These are phyloP conservation scores for Leptopilina clavipes DNA, from an alignment of 1,140 invertebrate species.

Conservation along the genomic window DNA sequence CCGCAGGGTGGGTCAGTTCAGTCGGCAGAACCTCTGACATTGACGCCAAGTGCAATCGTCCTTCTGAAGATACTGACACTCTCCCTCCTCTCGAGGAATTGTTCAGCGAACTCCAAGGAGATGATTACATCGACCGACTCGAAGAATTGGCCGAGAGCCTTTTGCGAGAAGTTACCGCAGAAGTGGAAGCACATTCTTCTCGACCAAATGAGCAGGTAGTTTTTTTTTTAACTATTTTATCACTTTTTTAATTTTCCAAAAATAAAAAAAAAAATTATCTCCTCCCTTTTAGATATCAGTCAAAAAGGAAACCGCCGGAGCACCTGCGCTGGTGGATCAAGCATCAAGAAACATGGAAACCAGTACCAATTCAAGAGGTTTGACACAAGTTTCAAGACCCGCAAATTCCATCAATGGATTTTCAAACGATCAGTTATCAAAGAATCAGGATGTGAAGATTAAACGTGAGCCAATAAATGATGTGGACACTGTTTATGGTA, in stretches of 20 bases:
- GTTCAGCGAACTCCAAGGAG: conserved; percentile 80
- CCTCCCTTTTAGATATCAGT: conserved; percentile 50
- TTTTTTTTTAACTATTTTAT: too few relatives aligned
- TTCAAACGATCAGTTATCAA: neutral
- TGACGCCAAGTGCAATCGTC: conserved; percentile 69
- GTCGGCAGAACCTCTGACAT: conserved; percentile 75
- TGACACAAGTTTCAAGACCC: conserved; percentile 43
- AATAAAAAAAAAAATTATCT: neutral
- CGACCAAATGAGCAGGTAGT: conserved; percentile 76
- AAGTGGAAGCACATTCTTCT: conserved; percentile 80
- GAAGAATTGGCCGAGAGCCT: conserved; percentile 87
- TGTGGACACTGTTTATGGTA: conserved; percentile 77
- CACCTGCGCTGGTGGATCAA: conserved; percentile 84
- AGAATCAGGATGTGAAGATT: conserved; percentile 70
- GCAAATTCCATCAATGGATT: neutral
- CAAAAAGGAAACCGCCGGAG: conserved; percentile 53
- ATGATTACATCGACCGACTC: conserved; percentile 81
- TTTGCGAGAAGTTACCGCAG: conserved; percentile 85
- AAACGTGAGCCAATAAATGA: conserved; percentile 59
- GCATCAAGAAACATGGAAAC: conserved; percentile 87
- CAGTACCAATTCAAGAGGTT: conserved; percentile 76
- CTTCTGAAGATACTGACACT: conserved; percentile 82
- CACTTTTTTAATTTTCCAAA: too few relatives aligned
- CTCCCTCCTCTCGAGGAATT: conserved; percentile 88
- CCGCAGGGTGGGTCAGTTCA: conserved; percentile 84